Evolutionary conservation across 1,140 invertebrate genomes (phyloP).

Genomic region (Drosophila azteca): DNA sequence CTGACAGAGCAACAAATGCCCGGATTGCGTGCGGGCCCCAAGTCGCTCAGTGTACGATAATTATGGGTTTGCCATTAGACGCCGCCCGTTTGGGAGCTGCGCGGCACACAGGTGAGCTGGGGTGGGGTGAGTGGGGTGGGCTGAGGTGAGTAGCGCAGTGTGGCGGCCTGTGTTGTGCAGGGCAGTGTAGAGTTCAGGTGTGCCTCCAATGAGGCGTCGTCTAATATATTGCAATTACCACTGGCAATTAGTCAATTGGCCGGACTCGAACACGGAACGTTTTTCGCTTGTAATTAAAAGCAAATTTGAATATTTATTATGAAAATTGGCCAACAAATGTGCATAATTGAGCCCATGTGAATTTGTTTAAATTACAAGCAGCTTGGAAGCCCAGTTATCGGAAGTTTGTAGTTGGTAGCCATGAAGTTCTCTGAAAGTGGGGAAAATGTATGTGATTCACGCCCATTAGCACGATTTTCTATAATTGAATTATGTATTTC

Average conservation of each 20-base stretch:
- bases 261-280: conserved; percentile 53
- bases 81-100: conserved; percentile 35
- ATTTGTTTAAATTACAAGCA: conserved; percentile 60
- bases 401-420: conserved; percentile 9
- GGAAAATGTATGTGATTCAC: conserved; percentile 5
- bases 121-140: neutral
- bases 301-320: conserved; percentile 78
- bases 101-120: neutral
- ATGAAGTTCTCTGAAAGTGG: conserved; percentile 7
- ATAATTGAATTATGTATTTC: conserved; percentile 42
- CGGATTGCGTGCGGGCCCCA: conserved; percentile 63
- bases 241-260: conserved; percentile 74
- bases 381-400: conserved; percentile 18
- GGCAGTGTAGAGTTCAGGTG: conserved; percentile 16
- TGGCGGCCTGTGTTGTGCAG: neutral
- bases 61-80: conserved; percentile 65
- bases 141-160: conserved; percentile 8
- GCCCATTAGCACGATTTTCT: conserved; percentile 23
- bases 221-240: conserved; percentile 78
- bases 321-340: conserved; percentile 71
- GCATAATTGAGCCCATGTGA: conserved; percentile 53
- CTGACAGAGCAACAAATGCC: conserved; percentile 56
- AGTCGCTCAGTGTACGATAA: conserved; percentile 41
- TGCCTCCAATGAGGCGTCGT: conserved; percentile 55
- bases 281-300: conserved; percentile 68